phyloP scores from a whole-genome alignment of 2,797 vertebrate species.

The Chelon labrosus region DNA sequence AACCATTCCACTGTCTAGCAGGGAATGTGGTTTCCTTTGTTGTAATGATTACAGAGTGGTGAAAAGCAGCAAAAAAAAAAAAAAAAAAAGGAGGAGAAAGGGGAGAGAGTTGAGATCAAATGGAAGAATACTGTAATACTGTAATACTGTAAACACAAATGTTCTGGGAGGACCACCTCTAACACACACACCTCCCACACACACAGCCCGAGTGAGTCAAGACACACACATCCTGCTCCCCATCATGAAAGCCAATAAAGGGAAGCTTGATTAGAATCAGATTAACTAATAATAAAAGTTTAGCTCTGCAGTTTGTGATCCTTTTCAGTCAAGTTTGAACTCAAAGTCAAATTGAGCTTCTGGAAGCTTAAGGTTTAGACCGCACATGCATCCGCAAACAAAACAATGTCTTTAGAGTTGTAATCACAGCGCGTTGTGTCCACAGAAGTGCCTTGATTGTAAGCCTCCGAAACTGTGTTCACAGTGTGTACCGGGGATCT shows the following conservation, averaged over 20 bases:
- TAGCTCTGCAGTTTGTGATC: slow-evolving; percentile 22
- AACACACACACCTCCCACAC: slow-evolving; percentile 32
- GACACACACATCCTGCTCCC: slow-evolving; percentile 30
- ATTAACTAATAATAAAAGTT: slow-evolving; percentile 32
- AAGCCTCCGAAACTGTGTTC: slow-evolving; percentile 59
- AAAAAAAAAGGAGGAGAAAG: slow-evolving; percentile 45
- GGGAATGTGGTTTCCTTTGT: slow-evolving; percentile 68
- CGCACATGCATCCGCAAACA: slow-evolving; percentile 41
- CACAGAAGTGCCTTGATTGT: slow-evolving; percentile 60
- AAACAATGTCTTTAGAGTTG: slow-evolving; percentile 47
- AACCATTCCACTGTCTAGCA: slow-evolving; percentile 65
- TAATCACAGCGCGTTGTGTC: slow-evolving; percentile 57
- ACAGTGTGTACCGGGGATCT: slow-evolving; percentile 37
- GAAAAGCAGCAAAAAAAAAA: slow-evolving; percentile 50
- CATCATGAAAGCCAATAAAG: slow-evolving; percentile 37
- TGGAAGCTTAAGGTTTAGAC: slow-evolving; percentile 33
- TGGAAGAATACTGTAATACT: slow-evolving; percentile 63
- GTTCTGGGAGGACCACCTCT: slow-evolving; percentile 51
- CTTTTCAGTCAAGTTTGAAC: slow-evolving; percentile 34
- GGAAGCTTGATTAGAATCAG: slow-evolving; percentile 26
- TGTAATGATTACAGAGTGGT: slow-evolving; percentile 75
- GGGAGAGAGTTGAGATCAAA: slow-evolving; percentile 67
- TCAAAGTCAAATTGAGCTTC: slow-evolving; percentile 31
- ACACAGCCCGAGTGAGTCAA: slow-evolving; percentile 37
- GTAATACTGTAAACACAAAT: slow-evolving; percentile 62